Evolutionary conservation across 1,140 invertebrate species (phyloP), one percentile per base, ranked within the genome.

Genomic region (Cydia splendana): DNA sequence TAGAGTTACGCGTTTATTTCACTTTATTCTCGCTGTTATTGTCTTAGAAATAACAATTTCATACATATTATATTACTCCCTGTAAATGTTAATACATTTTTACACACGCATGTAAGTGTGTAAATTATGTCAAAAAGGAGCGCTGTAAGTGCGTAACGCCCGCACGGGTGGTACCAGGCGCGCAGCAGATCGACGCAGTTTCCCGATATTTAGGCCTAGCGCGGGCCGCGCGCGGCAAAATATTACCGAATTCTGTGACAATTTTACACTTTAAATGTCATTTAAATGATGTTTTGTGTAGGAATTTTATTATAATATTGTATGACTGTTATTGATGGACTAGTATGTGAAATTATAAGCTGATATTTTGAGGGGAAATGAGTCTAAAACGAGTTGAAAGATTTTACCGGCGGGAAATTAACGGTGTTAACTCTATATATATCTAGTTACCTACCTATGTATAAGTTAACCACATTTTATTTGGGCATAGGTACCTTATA

Each of bases 131-230:
- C 18, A 62, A 24, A 7, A n/a, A 62, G 2, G 53, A 24, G 7
- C 42, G 57, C 67, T 78, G 38, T 53, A 18, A 18, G n/a, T 4
- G 6, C 24, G 20, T 62, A 76, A 76, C 69, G 12, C 7, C 15
- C n/a, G 67, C 1, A 13, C 67, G 12, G 28, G 30, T 74, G 15
- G 76, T 78, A 78, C 79, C 62, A 80, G 79, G 79, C 79, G 67
- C 65, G 75, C 79, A 80, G 74, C 57, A 76, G 57, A 34, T 18
- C 12, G 57, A 53, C 65, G 76, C 57, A 53, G 45, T 71, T 10
- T 18, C 24, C 4, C 28, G 30, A 48, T 38, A 76, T 80, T 76
- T 80, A 80, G 79, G 79, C 79, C 79, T 80, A 80, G 34, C 30
- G 67, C 9, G 30, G 13, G 5, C 24, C 65, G 30, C 65, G 30